Evolutionary conservation across 1,140 invertebrate genomes (phyloP), one percentile per base, ranked within the genome.

Genomic region (Zaprionus kolodkinae): DNA sequence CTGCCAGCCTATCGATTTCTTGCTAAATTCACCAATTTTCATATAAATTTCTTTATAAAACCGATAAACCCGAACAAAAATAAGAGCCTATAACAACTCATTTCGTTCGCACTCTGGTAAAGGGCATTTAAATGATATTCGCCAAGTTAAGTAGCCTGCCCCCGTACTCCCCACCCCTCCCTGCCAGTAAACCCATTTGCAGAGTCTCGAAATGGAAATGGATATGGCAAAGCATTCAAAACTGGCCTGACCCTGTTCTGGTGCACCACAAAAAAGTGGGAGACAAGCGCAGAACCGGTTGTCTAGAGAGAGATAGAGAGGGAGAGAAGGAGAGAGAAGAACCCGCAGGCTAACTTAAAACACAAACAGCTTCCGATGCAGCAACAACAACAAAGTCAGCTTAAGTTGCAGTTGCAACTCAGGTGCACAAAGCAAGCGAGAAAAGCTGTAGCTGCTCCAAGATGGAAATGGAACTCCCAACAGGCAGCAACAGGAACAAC

Each of bases 201-300:
- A 55, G 62, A 71, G 70, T 77, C 77, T 30, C 65, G 81, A 50
- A 74, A 74, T 74, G 72, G 59, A 71, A 59, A 59, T 59, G 54
- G 67, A 69, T 62, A 50, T 50, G 45, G 45, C 45, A 25, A 50
- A 50, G 59, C 66, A 74, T 74, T 73, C 61, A 78, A 73, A 83
- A 86, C 79, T 79, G 77, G 84, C 79, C 76, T 87, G 83, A 87
- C 83, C 83, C 83, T 87, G 83, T 88, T 87, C 84, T 83, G 79
- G 55, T 78, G 72, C 72, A 74, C 79, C 66, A 81, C 71, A 79
- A 62, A 61, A 76, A 70, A 67, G 45, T 65, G 50, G 59, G 59
- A 25, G 48, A 66, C 55, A 55, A 43, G 33, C 33, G 4, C 25
- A 6, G 61, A 86, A 87, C 72, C 72, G 72, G 72, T 75, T 75